Evolutionary conservation across 2,888 invertebrate genomes (phyloP).

Genomic region (Diarsia mendica): DNA sequence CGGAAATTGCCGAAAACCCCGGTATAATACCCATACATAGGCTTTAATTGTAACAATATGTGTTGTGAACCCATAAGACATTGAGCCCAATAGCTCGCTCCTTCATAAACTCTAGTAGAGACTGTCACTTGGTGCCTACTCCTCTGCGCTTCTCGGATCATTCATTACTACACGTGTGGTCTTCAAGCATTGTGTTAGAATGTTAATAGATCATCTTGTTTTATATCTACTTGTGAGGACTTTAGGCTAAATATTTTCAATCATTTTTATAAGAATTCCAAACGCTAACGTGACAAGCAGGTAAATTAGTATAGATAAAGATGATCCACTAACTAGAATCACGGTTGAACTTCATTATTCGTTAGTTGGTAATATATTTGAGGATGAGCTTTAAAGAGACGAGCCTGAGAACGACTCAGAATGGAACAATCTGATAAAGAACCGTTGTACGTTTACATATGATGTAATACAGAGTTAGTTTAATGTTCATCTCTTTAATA

Average conservation of each 20-base stretch:
- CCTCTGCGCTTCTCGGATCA: slow-evolving; percentile 86
- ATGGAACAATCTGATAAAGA: slow-evolving; percentile 40
- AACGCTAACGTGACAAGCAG: slow-evolving; percentile 15
- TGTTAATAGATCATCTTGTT: slow-evolving; percentile 77
- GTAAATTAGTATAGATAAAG: slow-evolving; percentile 49
- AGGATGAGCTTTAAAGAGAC: slow-evolving; percentile 67
- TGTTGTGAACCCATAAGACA: slow-evolving; percentile 90
- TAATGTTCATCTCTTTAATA: slow-evolving; percentile 62
- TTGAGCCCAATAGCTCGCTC: slow-evolving; percentile 80
- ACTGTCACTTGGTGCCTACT: slow-evolving; percentile 89
- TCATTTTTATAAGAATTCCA: slow-evolving; percentile 51
- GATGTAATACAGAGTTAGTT: slow-evolving; percentile 48
- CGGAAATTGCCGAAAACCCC: slow-evolving; percentile 99
- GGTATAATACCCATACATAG: slow-evolving; percentile 94
- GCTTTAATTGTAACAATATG: slow-evolving; percentile 90
- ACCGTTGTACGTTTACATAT: slow-evolving; percentile 38
- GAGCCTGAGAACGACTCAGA: slow-evolving; percentile 58
- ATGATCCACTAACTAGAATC: slow-evolving; percentile 76
- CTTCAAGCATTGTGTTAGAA: slow-evolving; percentile 74
- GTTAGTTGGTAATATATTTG: slow-evolving; percentile 68
- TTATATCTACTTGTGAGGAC: slow-evolving; percentile 41
- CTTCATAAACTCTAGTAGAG: slow-evolving; percentile 87
- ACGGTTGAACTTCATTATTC: slow-evolving; percentile 64
- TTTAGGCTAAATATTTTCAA: slow-evolving; percentile 51
- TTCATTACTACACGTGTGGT: slow-evolving; percentile 76